Evolutionary conservation across 2,888 invertebrate genomes (phyloP), one percentile per base, ranked within the genome.

Genomic region (Adelphocoris suturalis): DNA sequence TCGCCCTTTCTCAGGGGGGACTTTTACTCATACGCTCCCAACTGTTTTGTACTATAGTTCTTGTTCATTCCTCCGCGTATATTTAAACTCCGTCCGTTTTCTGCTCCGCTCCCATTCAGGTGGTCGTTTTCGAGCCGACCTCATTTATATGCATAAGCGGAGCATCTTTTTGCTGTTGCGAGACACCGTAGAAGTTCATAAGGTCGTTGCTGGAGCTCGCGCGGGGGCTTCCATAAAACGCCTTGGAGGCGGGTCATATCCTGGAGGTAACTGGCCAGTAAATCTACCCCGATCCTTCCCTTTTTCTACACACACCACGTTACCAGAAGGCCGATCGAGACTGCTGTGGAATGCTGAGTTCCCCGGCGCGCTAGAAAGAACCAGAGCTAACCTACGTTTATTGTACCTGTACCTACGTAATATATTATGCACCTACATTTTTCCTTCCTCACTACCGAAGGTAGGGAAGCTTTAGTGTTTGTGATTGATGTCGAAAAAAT

Each of bases 121-220:
- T 14, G 82, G 27, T 37, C 80, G 28, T 80, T 80, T 80, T 37
- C 23, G 46, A 28, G 80, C 80, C 80, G 37, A 37, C 80, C 82
- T 82, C 82, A 52, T 82, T 82, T 82, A 82, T 82, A 82, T 82
- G 82, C 82, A 82, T 82, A 82, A 82, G 82, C 82, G 82, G 52
- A 48, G 52, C 82, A 82, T 82, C 82, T 82, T 82, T 82, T 82
- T 82, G 82, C 82, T 82, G 23, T 23, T 13, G 52, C 52, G 14
- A 47, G 82, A 82, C 82, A 82, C 52, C 82, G 82, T 5, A 12
- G 52, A 78, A 82, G 82, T 82, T 82, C 82, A 82, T 82, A 82
- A 82, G 82, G 23, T 12, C 82, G 82, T 47, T 78, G 46, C 23
- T 12, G n/a, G 48, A 23, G 12, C n/a, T 48, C 48, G 16, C 9